Evolutionary conservation across 2,888 invertebrate species (phyloP), one percentile per base, ranked within the genome.

Genomic region (Metalampra italica): DNA sequence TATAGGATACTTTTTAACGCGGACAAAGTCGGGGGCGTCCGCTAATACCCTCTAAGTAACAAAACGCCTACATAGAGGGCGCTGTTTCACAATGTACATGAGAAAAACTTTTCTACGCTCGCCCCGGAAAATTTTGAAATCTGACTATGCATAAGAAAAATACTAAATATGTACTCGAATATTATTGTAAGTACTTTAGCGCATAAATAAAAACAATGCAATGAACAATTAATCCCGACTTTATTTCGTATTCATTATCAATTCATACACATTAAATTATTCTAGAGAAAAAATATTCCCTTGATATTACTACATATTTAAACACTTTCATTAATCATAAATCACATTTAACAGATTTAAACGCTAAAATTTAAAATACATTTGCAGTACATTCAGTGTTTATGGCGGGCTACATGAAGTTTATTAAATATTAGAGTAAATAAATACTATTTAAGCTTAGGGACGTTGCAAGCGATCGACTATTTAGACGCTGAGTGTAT

Each of bases 271-370:
- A 71, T 68, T 36, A 74, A n/a, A 75, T 66, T 71, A 59, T 50
- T 75, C 75, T 81, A 82, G 75, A 78, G 78, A 80, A 82, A 22
- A 81, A 81, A 78, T 76, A 71, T 73, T 71, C 70, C 65, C 71
- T 70, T 66, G 59, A 61, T n/a, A n/a, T 75, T 70, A 71, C 73
- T 79, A 77, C n/a, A n/a, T n/a, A n/a, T n/a, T 22, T 64, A 70
- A 65, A 78, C 70, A 80, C 64, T 69, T 71, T 75, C 62, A 64
- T 57, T 58, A 65, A 46, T 71, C 68, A 75, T 78, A 83, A 75
- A 86, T 86, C 85, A 87, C 87, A 86, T 83, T 80, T 67, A 82
- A 75, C 65, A 76, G 71, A 75, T 75, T 77, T 71, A 68, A 69
- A 72, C 68, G 61, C 77, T 77, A 77, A 60, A 54, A 54, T 57